Percentiles rank a stretch among this genome's conserved stretches.
These are phyloP conservation scores for Guaruba guarouba DNA, from an alignment of 2,113 vertebrate species.

Conservation along the genomic window DNA sequence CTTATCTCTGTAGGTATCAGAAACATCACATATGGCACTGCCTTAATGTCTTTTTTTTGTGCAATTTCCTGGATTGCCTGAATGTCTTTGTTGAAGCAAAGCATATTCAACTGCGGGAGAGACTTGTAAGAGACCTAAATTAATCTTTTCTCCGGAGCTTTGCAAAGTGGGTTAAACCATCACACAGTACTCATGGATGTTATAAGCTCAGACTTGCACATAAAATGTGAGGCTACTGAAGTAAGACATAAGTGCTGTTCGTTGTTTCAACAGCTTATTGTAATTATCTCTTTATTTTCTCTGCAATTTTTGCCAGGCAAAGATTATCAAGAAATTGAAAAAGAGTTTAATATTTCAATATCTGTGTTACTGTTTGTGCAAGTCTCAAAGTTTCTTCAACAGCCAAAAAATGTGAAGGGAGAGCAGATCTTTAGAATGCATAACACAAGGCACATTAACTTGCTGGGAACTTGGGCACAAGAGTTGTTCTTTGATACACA, in stretches of 20 bases:
- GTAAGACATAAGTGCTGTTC: background rate
- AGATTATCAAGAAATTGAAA: slow-evolving; percentile 28
- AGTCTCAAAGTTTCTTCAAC: background rate
- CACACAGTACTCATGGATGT: background rate
- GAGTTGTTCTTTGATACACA: background rate
- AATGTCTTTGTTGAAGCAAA: slow-evolving; percentile 11
- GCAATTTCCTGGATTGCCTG: slow-evolving; percentile 42
- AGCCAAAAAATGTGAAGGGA: background rate
- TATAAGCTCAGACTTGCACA: background rate
- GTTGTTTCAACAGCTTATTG: slow-evolving; percentile 17
- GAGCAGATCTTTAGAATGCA: background rate
- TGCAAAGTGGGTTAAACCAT: slow-evolving; percentile 40
- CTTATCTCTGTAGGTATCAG: slow-evolving; percentile 20
- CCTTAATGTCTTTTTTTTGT: background rate
- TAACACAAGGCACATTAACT: background rate
- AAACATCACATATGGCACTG: slow-evolving; percentile 3
- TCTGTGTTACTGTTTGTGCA: background rate
- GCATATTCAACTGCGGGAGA: background rate
- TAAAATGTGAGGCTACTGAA: slow-evolving; percentile 19
- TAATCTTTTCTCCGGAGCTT: slow-evolving; percentile 22
- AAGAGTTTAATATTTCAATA: background rate
- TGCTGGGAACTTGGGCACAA: background rate
- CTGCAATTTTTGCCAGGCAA: background rate
- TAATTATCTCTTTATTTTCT: slow-evolving; percentile 4
- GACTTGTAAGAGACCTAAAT: slow-evolving; percentile 12